Conservation (phyloP, 2,797 vertebrate genomes). For the Spondyliosoma cantharus region DNA sequence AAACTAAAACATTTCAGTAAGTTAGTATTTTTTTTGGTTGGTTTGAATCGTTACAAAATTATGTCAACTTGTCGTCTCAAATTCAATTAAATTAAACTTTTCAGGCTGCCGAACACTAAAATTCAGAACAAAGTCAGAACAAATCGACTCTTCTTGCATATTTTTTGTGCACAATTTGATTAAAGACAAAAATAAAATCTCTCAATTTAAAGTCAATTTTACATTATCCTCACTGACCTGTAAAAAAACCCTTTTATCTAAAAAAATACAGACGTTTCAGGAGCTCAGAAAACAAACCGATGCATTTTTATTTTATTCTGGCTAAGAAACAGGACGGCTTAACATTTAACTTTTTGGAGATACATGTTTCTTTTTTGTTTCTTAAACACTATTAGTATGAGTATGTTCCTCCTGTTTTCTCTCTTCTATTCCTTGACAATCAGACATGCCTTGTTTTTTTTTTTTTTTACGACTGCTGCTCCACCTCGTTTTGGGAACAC, state of each 20-base stretch:
- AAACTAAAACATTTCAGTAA: too few relatives aligned
- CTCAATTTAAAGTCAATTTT: background rate
- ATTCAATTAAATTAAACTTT: too few relatives aligned
- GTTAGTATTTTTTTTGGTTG: background rate
- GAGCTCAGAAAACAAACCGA: background rate
- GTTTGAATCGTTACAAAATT: too few relatives aligned
- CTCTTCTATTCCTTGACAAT: conserved; percentile 20
- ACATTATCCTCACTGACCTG: background rate
- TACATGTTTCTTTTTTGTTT: background rate
- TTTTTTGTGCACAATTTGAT: background rate
- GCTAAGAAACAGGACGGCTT: background rate
- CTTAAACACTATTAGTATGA: background rate
- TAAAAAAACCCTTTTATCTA: background rate
- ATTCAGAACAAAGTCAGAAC: too few relatives aligned
- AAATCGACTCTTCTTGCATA: too few relatives aligned
- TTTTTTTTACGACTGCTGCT: conserved; percentile 21
- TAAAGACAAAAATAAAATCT: background rate
- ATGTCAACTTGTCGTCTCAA: too few relatives aligned
- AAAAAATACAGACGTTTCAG: background rate
- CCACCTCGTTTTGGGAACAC: conserved; percentile 39
- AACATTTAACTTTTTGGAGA: background rate
- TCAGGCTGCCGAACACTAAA: too few relatives aligned
- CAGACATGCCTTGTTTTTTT: conserved; percentile 6
- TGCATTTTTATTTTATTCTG: background rate
- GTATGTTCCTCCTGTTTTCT: conserved; percentile 7